phyloP scores from a whole-genome alignment of 37 sponge, comb jelly and placozoan genomes.

The Spongilla lacustris region DNA sequence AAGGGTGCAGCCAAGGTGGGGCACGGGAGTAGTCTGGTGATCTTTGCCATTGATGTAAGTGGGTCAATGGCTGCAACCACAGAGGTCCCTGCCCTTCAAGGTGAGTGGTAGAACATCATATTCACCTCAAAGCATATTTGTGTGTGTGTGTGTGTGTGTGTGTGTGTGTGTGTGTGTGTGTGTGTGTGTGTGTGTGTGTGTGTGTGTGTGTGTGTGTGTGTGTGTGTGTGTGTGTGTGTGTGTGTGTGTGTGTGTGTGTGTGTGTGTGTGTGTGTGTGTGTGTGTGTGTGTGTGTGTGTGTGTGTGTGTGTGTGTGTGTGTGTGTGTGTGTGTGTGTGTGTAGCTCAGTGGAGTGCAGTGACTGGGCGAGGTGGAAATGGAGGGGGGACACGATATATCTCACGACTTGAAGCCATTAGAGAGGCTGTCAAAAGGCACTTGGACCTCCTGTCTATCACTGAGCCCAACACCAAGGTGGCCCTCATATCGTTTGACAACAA shows the following conservation, averaged over 20 bases:
- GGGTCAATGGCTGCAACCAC: constrained; percentile 85
- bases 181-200: too few species aligned
- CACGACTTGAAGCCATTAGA: constrained; percentile 86
- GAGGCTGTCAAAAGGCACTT: constrained; percentile 87
- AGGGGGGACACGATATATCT: constrained; percentile 60
- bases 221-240: too few species aligned
- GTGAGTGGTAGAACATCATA: too few species aligned
- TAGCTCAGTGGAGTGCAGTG: constrained; percentile 81
- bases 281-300: too few species aligned
- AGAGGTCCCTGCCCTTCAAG: constrained; percentile 85
- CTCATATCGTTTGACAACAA: constrained; percentile 72
- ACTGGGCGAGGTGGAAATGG: constrained; percentile 51
- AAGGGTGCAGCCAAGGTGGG: constrained; percentile 5
- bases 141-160: too few species aligned
- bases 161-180: too few species aligned
- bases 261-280: too few species aligned
- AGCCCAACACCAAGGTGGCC: constrained; percentile 71
- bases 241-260: too few species aligned
- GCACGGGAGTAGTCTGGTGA: constrained; percentile 56
- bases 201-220: too few species aligned
- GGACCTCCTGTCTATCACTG: constrained; percentile 70
- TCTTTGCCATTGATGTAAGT: constrained; percentile 90
- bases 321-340: too few species aligned
- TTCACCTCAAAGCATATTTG: too few species aligned
- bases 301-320: too few species aligned